Evolutionary conservation across 64 coral and sea anemone genomes (phyloP).

Genomic region (Trachythela sp.): DNA sequence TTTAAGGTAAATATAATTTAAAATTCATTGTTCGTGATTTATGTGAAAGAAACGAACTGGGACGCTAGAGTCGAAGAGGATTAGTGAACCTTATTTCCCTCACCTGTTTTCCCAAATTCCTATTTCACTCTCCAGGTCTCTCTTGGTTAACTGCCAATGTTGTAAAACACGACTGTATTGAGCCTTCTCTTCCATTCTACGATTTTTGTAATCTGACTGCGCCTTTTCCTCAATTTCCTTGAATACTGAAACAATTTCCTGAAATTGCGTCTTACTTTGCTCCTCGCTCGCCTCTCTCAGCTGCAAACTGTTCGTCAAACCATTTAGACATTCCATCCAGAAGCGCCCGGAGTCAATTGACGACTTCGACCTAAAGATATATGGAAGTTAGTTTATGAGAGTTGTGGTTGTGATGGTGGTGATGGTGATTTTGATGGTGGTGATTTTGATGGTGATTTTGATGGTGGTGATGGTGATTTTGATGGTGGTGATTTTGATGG

Average conservation of each 20-base stretch:
- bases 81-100: background rate
- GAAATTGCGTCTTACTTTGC: constrained; percentile 62
- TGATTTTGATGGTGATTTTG: too few relatives aligned
- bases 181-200: background rate
- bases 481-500: too few relatives aligned
- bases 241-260: constrained; percentile 42
- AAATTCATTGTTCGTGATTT: too few relatives aligned
- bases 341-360: constrained; percentile 79
- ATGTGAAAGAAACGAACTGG: too few relatives aligned
- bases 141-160: constrained; percentile 66
- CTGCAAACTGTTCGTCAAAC: constrained; percentile 46
- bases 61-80: too few relatives aligned
- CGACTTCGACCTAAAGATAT: constrained; percentile 49
- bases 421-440: too few relatives aligned
- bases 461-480: too few relatives aligned
- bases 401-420: background rate
- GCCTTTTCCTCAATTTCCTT: constrained; percentile 53
- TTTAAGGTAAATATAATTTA: too few relatives aligned
- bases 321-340: constrained; percentile 90
- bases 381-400: background rate
- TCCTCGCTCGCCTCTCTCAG: constrained; percentile 42
- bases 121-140: constrained; percentile 64
- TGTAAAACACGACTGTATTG: constrained; percentile 30
- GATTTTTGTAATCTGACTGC: constrained; percentile 49
- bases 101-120: constrained; percentile 73